These are phyloP conservation scores for Epistrophe eligans DNA, from an alignment of 2,888 invertebrate species.

Conservation along the genomic window DNA sequence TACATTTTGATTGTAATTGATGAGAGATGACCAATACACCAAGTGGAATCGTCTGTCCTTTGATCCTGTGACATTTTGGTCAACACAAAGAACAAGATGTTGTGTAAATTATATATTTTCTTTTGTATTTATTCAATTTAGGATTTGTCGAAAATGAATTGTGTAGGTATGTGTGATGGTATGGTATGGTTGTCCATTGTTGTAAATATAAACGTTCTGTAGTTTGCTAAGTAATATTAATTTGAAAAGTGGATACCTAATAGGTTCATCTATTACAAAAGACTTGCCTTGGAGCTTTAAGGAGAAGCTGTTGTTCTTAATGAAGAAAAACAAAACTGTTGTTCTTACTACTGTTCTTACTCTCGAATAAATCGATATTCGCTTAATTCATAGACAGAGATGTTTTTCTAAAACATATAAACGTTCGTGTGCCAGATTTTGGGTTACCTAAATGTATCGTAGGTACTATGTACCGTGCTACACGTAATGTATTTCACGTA, in stretches of 20 bases:
- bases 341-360: no score
- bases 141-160: conserved; percentile 1
- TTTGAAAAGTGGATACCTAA: neutral
- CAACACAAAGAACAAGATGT: conserved; percentile 8
- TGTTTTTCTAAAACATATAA: no score
- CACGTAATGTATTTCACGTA: no score
- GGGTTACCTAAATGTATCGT: no score
- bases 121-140: neutral
- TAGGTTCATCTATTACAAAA: neutral
- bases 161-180: neutral
- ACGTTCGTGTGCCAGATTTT: no score
- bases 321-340: no score
- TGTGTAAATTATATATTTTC: neutral
- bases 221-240: neutral
- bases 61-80: conserved; percentile 27
- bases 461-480: no score
- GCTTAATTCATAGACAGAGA: no score
- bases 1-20: conserved; percentile 46
- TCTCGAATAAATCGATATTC: no score
- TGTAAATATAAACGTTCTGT: neutral
- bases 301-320: no score
- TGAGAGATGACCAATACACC: conserved; percentile 24
- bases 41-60: conserved; percentile 3
- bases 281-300: no score
- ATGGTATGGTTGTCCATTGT: neutral